These are phyloP conservation scores for Petrocephalus sullivani DNA, from an alignment of 2,797 vertebrate genomes.

Conservation along the genomic window DNA sequence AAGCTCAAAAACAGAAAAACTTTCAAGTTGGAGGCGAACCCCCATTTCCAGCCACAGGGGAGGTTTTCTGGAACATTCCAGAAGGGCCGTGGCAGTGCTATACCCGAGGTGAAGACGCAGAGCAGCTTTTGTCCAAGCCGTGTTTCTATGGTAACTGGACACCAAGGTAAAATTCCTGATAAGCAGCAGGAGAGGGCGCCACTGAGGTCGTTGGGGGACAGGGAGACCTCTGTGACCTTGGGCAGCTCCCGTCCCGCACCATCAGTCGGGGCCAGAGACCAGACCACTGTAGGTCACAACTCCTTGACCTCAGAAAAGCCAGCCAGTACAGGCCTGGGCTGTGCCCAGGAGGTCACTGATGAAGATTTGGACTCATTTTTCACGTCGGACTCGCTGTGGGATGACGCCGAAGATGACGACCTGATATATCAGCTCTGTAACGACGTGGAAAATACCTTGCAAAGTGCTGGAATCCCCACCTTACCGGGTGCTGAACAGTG, in stretches of 20 bases:
- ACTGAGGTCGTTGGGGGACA: background rate
- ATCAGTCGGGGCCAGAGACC: slow-evolving; percentile 31
- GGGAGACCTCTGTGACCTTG: slow-evolving; percentile 27
- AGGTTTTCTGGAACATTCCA: slow-evolving; percentile 21
- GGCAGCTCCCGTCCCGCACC: slow-evolving; percentile 30
- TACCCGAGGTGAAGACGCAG: background rate
- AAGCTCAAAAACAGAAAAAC: slow-evolving; percentile 51
- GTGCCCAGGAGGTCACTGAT: slow-evolving; percentile 48
- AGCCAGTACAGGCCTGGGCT: slow-evolving; percentile 12
- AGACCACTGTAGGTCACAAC: background rate
- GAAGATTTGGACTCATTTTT: slow-evolving; percentile 53
- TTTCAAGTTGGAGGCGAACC: slow-evolving; percentile 46
- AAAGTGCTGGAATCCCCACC: background rate
- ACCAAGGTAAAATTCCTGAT: background rate
- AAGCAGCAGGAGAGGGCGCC: slow-evolving; percentile 25
- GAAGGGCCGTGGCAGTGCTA: slow-evolving; percentile 36
- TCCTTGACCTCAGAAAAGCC: slow-evolving; percentile 34
- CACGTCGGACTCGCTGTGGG: slow-evolving; percentile 68
- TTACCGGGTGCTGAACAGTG: background rate
- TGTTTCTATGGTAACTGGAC: background rate
- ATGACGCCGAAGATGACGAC: slow-evolving; percentile 75
- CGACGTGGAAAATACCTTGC: slow-evolving; percentile 72
- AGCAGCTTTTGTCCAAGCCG: background rate
- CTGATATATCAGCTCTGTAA: slow-evolving; percentile 80
- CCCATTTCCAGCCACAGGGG: slow-evolving; percentile 41